Evolutionary conservation across 2,888 invertebrate species (phyloP), one percentile per base, ranked within the genome.

Genomic region (Trissoscelio sp.): DNA sequence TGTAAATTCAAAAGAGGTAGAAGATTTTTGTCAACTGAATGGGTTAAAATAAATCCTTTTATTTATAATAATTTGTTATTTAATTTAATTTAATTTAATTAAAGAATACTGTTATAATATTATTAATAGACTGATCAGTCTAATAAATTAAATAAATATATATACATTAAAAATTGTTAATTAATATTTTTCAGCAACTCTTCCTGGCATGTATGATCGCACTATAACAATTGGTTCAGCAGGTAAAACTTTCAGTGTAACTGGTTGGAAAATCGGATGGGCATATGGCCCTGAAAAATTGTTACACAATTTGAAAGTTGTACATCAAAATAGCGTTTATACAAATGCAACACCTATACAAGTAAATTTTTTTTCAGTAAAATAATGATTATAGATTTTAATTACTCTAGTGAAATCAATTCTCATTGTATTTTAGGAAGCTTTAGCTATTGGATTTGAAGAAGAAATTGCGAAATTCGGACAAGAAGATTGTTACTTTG

Each of bases 221-320:
- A 99, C 99, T 0, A 95, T 99, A 34, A 99, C 99, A 0, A 95
- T 99, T 82, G 98, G 99, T 0, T 99, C 98, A 18, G 99, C 98
- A 0, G 99, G 99, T 0, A 99, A 99, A 93, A 97, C 98, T 0
- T 99, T 99, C 92, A 98, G 98, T 66, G 97, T 98, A 11, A 99
- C 99, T 0, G 99, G 99, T 2, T 98, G 98, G 98, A 98, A 96
- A 93, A 94, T 95, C 2, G 99, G 99, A 62, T 99, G 99, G 99
- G 97, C 97, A 0, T 97, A 98, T 90, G 99, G 96, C 0, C 98
- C 99, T 0, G 94, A 94, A 0, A 91, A 94, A 77, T 93, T 99
- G 7, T 94, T 99, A 88, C 91, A 92, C 42, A 97, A 98, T 89
- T 91, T 98, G 72, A 95, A 96, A 89, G 94, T 96, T 84, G 95